phyloP scores from a whole-genome alignment of 2,888 invertebrate species.

The Catocala sponsa region DNA sequence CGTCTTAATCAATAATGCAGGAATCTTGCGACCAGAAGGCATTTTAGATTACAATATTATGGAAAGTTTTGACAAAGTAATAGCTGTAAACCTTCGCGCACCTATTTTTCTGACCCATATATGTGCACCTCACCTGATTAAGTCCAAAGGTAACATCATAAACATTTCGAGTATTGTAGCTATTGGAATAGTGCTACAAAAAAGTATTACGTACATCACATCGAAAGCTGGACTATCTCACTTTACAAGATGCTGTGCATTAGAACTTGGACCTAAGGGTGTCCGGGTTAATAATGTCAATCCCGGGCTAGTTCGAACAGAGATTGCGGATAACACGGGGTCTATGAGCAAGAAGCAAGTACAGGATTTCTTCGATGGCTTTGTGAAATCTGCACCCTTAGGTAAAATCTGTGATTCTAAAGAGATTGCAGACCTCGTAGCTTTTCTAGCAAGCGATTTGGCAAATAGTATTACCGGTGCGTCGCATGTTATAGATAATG shows the following conservation, averaged over 20 bases:
- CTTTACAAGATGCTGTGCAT: constrained; percentile 54
- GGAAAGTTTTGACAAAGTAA: constrained; percentile 22
- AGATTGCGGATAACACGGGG: constrained; percentile 5
- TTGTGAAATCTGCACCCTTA: not conserved
- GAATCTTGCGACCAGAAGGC: constrained; percentile 4
- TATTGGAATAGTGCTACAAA: no score
- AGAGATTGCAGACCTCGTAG: no score
- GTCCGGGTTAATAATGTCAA: constrained; percentile 88
- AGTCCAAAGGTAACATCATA: constrained; percentile 90
- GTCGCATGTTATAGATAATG: no score
- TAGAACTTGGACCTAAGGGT: constrained; percentile 91
- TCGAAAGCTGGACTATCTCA: constrained; percentile 54
- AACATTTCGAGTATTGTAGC: constrained; percentile 82
- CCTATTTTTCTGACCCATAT: constrained; percentile 35
- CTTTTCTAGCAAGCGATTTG: no score
- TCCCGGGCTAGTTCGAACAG: constrained; percentile 43
- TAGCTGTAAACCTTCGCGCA: constrained; percentile 32
- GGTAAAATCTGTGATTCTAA: no score
- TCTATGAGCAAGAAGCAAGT: no score
- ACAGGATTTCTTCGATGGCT: not conserved
- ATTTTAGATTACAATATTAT: constrained; percentile 26
- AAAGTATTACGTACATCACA: constrained; percentile 20
- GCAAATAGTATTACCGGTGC: no score
- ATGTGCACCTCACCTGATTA: constrained; percentile 43
- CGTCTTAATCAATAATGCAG: constrained; percentile 1